Evolutionary conservation across 2,888 invertebrate species (phyloP), one percentile per base, ranked within the genome.

Genomic region (Ormyrus pomaceus): DNA sequence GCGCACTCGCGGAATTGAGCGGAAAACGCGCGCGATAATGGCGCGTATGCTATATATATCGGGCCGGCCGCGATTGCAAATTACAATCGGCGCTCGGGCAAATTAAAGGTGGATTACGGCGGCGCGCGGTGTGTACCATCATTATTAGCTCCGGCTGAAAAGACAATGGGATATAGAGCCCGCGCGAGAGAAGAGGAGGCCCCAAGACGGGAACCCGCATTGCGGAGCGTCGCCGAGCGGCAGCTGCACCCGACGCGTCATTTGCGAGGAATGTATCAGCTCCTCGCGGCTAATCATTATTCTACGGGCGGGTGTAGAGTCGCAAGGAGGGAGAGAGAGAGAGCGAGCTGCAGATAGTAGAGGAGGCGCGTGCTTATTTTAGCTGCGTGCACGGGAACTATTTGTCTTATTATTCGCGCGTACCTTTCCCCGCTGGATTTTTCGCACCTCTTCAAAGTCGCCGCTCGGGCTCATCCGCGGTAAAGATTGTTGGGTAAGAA

Each of bases 201-300:
- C 78, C 69, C 55, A 76, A 79, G 75, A 79, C 87, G 87, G 56
- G 51, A 46, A 50, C 75, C 76, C 71, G 76, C 88, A 88, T 88
- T 86, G 87, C 87, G 87, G 85, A 88, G 87, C 58, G 46, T n/a
- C 11, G 7, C 19, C 51, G 19, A 55, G 87, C 87, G 87, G 88
- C 89, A 89, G 89, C 89, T 89, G 89, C 89, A 86, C 84, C 85
- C 84, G 86, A 86, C 88, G 85, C 87, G 88, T 88, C 88, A 89
- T 87, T 88, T 86, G 86, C 86, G 84, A 85, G 86, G 87, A 88
- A 89, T 87, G 86, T 86, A 88, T 89, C 87, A 86, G 84, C 86
- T 85, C 85, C 66, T 59, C 58, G 19, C 80, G 82, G 77, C 86
- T 88, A 87, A 88, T 88, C 87, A 87, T 87, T 87, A 88, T 88